These are phyloP conservation scores for Sturmia bella DNA, from an alignment of 2,888 invertebrate species.

Conservation along the genomic window DNA sequence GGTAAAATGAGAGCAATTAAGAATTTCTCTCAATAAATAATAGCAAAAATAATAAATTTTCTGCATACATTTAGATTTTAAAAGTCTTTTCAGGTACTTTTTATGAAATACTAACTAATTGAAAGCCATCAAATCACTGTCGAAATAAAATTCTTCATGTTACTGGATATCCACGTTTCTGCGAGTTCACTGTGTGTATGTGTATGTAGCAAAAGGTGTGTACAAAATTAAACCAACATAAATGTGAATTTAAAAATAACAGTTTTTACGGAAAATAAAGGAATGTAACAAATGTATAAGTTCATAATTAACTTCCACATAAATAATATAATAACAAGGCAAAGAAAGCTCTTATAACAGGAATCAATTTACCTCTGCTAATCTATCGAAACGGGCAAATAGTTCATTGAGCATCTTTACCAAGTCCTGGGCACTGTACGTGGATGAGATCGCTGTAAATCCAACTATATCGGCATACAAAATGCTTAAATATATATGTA, in stretches of 20 bases:
- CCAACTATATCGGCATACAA: conserved; percentile 99
- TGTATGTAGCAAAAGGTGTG: no score
- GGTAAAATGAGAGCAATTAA: no score
- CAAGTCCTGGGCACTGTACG: conserved; percentile 96
- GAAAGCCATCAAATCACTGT: no score
- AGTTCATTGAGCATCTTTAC: conserved; percentile 97
- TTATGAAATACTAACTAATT: no score
- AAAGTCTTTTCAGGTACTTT: no score
- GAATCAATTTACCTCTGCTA: conserved; percentile 87
- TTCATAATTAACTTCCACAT: neutral
- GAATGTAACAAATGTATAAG: neutral
- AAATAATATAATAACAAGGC: no score
- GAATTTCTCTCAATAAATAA: no score
- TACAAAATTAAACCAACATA: neutral
- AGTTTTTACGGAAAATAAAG: neutral
- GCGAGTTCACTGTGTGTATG: no score
- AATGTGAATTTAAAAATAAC: neutral
- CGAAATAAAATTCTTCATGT: no score
- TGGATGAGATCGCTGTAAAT: conserved; percentile 97
- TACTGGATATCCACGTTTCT: no score
- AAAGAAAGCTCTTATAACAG: neutral
- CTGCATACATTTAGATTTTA: no score
- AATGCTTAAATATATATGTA: conserved; percentile 88
- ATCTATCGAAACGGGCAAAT: conserved; percentile 96
- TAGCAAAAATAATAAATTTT: no score